These are phyloP conservation scores for Notolepis coatsorum DNA, from an alignment of 2,797 vertebrate species.

Conservation along the genomic window DNA sequence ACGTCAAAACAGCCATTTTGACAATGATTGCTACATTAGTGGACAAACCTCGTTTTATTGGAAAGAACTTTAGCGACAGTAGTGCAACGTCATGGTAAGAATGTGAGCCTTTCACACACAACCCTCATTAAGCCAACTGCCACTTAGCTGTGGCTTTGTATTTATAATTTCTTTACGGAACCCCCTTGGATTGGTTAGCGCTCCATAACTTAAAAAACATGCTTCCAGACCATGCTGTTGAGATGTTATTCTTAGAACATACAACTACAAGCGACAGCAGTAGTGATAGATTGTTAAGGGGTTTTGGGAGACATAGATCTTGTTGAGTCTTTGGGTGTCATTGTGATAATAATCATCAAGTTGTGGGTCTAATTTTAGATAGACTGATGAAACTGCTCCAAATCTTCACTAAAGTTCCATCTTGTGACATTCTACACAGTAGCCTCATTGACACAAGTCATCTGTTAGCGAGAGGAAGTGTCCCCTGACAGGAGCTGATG, in stretches of 20 bases:
- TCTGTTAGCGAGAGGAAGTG: constrained; percentile 44
- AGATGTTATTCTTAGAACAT: constrained; percentile 1
- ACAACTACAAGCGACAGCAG: neutral
- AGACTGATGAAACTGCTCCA: too few relatives aligned
- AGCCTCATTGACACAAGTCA: constrained; percentile 22
- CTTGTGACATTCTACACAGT: constrained; percentile 27
- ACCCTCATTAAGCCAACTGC: constrained; percentile 51
- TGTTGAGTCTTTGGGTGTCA: neutral
- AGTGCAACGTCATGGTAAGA: constrained; percentile 20
- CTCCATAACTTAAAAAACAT: constrained; percentile 11
- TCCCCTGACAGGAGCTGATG: constrained; percentile 36
- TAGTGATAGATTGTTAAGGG: neutral
- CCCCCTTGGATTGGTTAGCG: constrained; percentile 22
- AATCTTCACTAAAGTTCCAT: neutral
- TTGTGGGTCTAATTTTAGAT: neutral
- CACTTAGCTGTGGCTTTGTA: constrained; percentile 50
- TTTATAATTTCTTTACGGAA: constrained; percentile 40
- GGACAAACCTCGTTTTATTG: constrained; percentile 10
- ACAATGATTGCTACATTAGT: constrained; percentile 12
- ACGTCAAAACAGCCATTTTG: neutral
- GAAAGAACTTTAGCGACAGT: constrained; percentile 10
- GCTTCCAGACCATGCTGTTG: constrained; percentile 6
- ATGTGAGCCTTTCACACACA: constrained; percentile 35
- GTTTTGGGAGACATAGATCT: too few relatives aligned
- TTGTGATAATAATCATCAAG: neutral